Evolutionary conservation across 2,113 vertebrate genomes (phyloP).

Genomic region (Hippocampus guttulatus): DNA sequence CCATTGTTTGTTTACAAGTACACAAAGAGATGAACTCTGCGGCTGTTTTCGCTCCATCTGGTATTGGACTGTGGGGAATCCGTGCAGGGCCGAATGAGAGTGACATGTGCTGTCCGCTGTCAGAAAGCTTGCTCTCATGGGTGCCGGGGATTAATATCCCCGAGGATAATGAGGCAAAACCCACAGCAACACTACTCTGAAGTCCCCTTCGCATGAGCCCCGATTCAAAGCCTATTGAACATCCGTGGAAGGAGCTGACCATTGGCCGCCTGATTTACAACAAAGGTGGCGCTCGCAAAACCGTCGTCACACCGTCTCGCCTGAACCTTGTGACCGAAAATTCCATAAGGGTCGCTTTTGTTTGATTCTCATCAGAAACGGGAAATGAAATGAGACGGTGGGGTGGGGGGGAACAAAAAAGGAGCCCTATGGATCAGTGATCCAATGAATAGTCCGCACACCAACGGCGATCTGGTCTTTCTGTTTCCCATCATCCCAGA

Average conservation of each 20-base stretch:
- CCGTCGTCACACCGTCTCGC: not conserved
- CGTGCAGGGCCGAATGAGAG: not conserved
- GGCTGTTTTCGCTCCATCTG: not conserved
- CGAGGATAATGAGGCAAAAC: no score
- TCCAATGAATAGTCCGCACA: slow-evolving; percentile 49
- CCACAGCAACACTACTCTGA: not conserved
- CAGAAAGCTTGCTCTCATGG: not conserved
- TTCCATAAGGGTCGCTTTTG: not conserved
- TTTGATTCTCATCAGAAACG: slow-evolving; percentile 17
- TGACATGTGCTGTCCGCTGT: not conserved
- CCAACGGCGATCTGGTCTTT: slow-evolving; percentile 70
- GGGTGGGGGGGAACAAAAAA: slow-evolving; percentile 13
- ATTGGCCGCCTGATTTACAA: not conserved
- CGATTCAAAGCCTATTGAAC: not conserved
- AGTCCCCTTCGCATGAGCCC: not conserved
- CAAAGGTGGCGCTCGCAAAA: no score
- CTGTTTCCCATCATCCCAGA: slow-evolving; percentile 71
- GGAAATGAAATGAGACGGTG: slow-evolving; percentile 22
- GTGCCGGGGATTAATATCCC: no score
- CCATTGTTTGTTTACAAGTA: not conserved
- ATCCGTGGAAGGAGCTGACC: not conserved
- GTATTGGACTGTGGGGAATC: no score
- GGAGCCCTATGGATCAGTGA: slow-evolving; percentile 25
- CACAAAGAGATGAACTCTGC: not conserved
- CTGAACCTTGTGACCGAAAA: slow-evolving; percentile 10